Base-by-base conservation (phyloP, 2,113 vertebrate species). In the Marcusenius ussheri region DNA sequence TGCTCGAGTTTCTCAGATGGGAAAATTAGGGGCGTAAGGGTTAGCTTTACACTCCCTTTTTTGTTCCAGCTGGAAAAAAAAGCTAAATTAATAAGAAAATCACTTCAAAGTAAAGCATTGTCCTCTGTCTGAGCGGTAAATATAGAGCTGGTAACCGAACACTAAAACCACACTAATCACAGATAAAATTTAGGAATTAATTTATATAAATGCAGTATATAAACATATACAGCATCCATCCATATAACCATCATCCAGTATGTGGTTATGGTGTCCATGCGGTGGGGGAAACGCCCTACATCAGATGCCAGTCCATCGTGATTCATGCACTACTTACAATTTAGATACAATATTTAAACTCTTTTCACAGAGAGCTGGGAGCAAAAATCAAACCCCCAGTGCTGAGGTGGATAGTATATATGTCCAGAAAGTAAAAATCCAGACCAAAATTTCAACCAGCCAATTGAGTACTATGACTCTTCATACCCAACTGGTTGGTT, bases 11-110 rank as follows among this genome's bases (percentile, higher is more conserved):
- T 92, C 83, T 93, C 89, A 91, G 91, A 27, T 56, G 86, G 89
- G 89, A 88, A 91, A 92, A 91, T 92, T 92, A 94, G 94, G 93
- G 93, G 92, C 87, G 31, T 91, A 85, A 88, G 91, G 91, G 92
- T 90, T 91, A 88, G 91, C 88, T 93, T 93, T 91, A 88, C 74
- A 91, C 90, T 85, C 77, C 89, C 91, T 87, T 90, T 89, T 47
- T 39, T 58, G 39, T 90, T 90, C 90, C 93, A 95, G 93, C 93
- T 95, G 95, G 91, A 90, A 86, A 92, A 51, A 91, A 89, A 89
- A 91, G 93, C 94, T 94, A 94, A 94, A 95, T 93, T 95, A 93
- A 93, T 93, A 94, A 92, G 93, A 92, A 94, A 94, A 94, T 90
- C 92, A 94, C 91, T 93, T 94, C 88, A 31, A 91, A 89, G 89